phyloP scores from a whole-genome alignment of 2,113 vertebrate species.

The Zosterops hypoxanthus region DNA sequence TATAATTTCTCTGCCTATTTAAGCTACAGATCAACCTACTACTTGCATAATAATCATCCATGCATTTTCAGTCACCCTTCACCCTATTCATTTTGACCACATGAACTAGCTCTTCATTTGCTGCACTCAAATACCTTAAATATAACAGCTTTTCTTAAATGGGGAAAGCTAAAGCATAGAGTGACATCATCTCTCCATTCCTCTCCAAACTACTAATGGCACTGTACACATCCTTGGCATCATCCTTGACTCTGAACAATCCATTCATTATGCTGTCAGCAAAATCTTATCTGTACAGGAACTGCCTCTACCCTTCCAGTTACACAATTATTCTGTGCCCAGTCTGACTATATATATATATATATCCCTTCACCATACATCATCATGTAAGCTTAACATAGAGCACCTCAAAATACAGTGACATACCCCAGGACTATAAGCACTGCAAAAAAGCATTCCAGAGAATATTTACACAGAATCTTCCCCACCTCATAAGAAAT shows the following conservation, averaged over 20 bases:
- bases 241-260: not conserved
- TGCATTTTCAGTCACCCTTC: not conserved
- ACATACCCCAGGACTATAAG: not conserved
- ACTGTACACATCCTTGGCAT: not conserved
- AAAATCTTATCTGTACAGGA: not conserved
- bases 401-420: not conserved
- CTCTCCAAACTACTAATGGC: not conserved
- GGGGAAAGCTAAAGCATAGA: not conserved
- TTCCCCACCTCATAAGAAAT: not conserved
- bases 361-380: not conserved
- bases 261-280: not conserved
- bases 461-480: not conserved
- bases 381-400: not conserved
- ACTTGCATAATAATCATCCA: not conserved
- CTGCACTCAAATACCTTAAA: not conserved
- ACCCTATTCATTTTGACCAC: not conserved
- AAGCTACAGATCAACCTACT: not conserved
- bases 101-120: not conserved
- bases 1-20: not conserved
- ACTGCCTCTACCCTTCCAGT: not conserved
- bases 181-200: not conserved
- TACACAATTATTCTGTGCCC: not conserved
- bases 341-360: not conserved
- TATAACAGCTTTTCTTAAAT: not conserved
- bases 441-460: not conserved